Evolutionary conservation across 2,888 invertebrate genomes (phyloP), one percentile per base, ranked within the genome.

Genomic region (Drosophila mercatorum): DNA sequence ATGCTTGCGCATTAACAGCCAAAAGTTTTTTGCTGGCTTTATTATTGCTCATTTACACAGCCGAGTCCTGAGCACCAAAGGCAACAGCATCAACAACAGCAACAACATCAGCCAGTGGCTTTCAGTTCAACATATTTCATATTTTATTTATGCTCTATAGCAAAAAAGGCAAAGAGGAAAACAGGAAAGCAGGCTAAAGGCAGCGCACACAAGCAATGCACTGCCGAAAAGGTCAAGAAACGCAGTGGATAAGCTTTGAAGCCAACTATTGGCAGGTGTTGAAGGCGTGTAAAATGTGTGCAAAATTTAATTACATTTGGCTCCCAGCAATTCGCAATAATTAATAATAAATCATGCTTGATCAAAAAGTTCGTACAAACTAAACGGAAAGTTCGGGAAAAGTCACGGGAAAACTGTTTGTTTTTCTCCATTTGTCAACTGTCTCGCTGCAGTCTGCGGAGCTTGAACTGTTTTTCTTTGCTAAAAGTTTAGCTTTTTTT

Each of bases 11-110:
- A 84, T 84, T 84, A 84, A 81, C 80, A 80, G 84, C 81, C 75
- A 68, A 80, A 70, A 86, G 75, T 61, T 71, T 83, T 56, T 63
- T 68, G 77, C 44, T 81, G 77, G 80, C 81, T 81, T 83, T 80
- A 83, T 86, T 77, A 83, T 79, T 79, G 79, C 83, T 83, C 81
- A 86, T 84, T 86, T 86, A 62, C 80, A 78, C 77, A 79, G 75
- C 65, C 53, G 72, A 62, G 73, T 71, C 55, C 71, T 40, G 28
- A 53, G 55, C 58, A 55, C 7, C 40, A 58, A 41, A 63, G 68
- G 22, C 47, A 63, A 28, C 31, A 43, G 63, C 46, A 59, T 60
- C 46, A 59, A 59, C 66, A 66, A 66, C 72, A 66, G 40, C 28
- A 55, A n/a, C 31, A 44, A 60, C 26, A 56, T 55, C 67, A 64